Evolutionary conservation across 1,140 invertebrate genomes (phyloP).

Genomic region (Heliconius nattereri): DNA sequence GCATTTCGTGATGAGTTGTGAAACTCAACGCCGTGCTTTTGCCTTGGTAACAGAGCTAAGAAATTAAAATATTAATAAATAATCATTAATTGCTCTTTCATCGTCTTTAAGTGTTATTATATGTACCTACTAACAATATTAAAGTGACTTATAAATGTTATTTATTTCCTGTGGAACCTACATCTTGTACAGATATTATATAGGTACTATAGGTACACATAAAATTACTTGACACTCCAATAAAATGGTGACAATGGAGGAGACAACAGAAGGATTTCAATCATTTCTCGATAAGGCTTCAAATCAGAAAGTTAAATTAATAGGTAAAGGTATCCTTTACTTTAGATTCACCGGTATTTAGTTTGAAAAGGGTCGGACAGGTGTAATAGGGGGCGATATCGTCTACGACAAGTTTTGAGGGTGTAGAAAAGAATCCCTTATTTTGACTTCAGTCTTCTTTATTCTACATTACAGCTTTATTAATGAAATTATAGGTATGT

Average conservation of each 20-base stretch:
- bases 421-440: not conserved
- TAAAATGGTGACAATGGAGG: not conserved
- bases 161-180: no score
- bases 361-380: constrained; percentile 22
- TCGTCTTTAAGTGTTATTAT: no score
- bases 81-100: no score
- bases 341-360: not conserved
- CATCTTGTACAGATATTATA: no score
- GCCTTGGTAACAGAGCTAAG: no score
- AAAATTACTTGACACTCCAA: not conserved
- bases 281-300: constrained; percentile 2
- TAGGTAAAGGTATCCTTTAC: not conserved
- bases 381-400: not conserved
- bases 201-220: no score
- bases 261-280: not conserved
- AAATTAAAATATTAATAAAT: no score
- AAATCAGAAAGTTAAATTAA: constrained; percentile 26
- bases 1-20: not conserved
- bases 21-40: not conserved
- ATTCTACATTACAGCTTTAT: not conserved
- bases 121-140: no score
- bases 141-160: no score
- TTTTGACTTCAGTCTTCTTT: not conserved
- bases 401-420: not conserved
- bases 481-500: no score